A percentile compares a stretch with the other conserved stretches of the same genome.
phyloP scores from a whole-genome alignment of 2,113 vertebrate genomes.

The Erythrolamprus reginae region DNA sequence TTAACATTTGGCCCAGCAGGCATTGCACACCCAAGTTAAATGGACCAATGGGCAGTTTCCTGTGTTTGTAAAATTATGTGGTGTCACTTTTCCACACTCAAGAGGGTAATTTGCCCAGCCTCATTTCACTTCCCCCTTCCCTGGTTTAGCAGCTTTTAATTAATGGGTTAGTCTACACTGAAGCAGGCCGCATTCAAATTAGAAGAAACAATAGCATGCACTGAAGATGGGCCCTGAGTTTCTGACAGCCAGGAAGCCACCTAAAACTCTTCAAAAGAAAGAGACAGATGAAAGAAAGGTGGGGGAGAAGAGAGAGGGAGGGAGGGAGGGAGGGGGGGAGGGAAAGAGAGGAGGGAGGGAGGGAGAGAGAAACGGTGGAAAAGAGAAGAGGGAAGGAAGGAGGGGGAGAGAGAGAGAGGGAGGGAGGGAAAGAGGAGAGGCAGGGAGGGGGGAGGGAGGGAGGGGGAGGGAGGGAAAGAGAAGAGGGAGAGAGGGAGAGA shows the following conservation, averaged over 20 bases:
- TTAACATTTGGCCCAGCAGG: neutral
- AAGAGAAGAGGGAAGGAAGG: no score
- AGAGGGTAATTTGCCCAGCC: constrained; percentile 37
- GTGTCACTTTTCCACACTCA: constrained; percentile 16
- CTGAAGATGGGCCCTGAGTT: neutral
- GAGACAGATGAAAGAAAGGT: neutral
- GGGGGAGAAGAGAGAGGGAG: no score
- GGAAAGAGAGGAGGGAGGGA: no score
- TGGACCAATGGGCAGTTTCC: neutral
- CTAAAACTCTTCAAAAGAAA: neutral
- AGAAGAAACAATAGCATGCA: constrained; percentile 18
- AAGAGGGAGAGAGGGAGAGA: no score
- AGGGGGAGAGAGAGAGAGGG: no score
- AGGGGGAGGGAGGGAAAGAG: no score
- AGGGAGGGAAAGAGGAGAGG: no score
- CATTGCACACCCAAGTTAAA: neutral
- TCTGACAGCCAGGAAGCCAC: constrained; percentile 1
- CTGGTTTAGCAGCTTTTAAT: constrained; percentile 31
- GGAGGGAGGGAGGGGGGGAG: no score
- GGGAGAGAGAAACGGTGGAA: no score
- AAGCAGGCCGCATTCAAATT: constrained; percentile 6
- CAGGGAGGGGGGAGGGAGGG: no score
- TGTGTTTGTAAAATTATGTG: neutral
- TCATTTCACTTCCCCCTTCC: constrained; percentile 43
- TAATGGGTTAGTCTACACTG: neutral